These are phyloP conservation scores for Ornithoptera alexandrae DNA, from an alignment of 2,888 invertebrate genomes.

Conservation along the genomic window DNA sequence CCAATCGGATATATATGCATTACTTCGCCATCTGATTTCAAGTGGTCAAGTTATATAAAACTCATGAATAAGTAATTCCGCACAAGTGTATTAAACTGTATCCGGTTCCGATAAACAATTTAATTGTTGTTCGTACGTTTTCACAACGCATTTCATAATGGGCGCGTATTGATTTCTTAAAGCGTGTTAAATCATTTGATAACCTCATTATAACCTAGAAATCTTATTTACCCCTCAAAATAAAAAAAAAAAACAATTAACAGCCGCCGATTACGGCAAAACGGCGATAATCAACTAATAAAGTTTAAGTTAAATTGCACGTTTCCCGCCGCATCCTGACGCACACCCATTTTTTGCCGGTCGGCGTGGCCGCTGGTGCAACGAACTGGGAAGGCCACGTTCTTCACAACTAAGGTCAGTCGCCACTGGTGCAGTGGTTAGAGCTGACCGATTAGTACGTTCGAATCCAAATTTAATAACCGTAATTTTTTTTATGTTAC, in stretches of 20 bases:
- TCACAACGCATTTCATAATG: too few species aligned
- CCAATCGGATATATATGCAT: too few species aligned
- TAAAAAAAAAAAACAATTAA: neutral
- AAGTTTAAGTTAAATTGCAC: slow-evolving; percentile 6
- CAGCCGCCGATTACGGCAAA: slow-evolving; percentile 12
- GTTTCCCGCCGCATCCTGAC: slow-evolving; percentile 20
- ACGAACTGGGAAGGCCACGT: slow-evolving; percentile 17
- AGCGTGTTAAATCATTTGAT: neutral
- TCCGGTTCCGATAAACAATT: too few species aligned
- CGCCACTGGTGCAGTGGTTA: neutral
- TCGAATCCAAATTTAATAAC: neutral
- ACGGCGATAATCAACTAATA: slow-evolving; percentile 18
- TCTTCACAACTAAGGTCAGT: neutral
- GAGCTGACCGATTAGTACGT: neutral
- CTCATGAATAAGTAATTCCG: too few species aligned
- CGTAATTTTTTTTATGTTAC: too few species aligned
- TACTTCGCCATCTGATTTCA: too few species aligned
- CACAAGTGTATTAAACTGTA: too few species aligned
- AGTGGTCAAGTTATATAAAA: too few species aligned
- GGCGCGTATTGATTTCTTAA: neutral
- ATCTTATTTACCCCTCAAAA: slow-evolving; percentile 12
- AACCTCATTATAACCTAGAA: slow-evolving; percentile 24
- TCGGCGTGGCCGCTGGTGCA: slow-evolving; percentile 26
- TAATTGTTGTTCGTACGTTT: too few species aligned
- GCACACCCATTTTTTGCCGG: slow-evolving; percentile 25